A percentile compares a stretch with the other conserved stretches of the same genome.
phyloP scores from a whole-genome alignment of 2,113 vertebrate genomes.

The Daphoenositta chrysoptera region DNA sequence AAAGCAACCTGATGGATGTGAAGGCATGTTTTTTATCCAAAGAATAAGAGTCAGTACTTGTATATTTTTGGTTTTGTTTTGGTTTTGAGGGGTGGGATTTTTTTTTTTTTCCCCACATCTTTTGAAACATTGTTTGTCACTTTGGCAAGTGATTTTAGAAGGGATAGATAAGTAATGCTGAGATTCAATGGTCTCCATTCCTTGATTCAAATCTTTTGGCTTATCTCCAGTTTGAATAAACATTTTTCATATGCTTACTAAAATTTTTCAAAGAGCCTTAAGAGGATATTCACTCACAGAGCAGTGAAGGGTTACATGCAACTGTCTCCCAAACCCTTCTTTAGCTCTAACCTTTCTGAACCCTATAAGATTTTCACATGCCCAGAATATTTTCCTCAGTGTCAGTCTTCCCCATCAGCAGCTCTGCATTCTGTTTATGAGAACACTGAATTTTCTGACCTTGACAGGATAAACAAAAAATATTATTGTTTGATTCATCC shows the following conservation, averaged over 20 bases:
- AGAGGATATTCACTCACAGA: not conserved
- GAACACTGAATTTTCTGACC: not conserved
- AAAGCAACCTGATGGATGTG: not conserved
- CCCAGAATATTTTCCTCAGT: not conserved
- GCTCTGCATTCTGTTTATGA: not conserved
- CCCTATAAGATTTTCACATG: not conserved
- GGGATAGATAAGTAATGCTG: not conserved
- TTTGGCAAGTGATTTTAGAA: not conserved
- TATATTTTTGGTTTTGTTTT: not conserved
- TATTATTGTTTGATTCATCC: not conserved
- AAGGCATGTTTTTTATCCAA: not conserved
- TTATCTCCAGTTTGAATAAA: not conserved
- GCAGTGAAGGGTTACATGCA: not conserved
- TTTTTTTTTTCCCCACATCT: not conserved
- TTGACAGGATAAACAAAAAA: not conserved
- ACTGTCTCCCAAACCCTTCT: not conserved
- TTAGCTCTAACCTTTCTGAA: not conserved
- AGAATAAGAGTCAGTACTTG: not conserved
- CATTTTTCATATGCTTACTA: not conserved
- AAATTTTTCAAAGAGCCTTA: not conserved
- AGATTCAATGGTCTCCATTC: not conserved
- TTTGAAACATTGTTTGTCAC: not conserved
- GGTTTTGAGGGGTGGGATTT: accelerated
- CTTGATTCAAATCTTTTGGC: not conserved
- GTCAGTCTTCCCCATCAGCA: not conserved